Evolutionary conservation across 2,797 vertebrate genomes (phyloP).

Genomic region (Anomalospiza imberbis): DNA sequence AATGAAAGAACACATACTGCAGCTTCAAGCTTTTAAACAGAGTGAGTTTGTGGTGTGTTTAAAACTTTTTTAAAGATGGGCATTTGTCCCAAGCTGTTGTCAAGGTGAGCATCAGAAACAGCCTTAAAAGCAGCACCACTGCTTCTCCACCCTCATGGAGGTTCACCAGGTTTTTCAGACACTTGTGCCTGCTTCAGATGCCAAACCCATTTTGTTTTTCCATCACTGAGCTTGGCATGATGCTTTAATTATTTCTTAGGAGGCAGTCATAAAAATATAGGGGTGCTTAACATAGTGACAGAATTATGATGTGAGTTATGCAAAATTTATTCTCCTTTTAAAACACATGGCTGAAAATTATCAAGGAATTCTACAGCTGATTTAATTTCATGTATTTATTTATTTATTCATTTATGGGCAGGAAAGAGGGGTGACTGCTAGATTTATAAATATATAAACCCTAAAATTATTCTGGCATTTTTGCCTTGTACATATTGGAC

Average conservation of each 20-base stretch:
- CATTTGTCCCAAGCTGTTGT: not conserved
- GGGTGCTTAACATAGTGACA: not conserved
- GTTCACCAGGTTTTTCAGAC: not conserved
- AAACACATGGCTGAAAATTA: not conserved
- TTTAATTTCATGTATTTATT: not conserved
- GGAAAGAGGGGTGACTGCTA: not conserved
- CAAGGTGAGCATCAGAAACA: not conserved
- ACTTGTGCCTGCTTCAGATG: conserved; percentile 35
- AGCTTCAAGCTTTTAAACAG: not conserved
- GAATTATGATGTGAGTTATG: not conserved
- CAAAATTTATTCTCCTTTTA: not conserved
- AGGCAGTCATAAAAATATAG: not conserved
- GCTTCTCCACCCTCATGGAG: not conserved
- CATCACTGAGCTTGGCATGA: not conserved
- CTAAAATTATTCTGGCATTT: not conserved
- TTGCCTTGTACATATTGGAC: not conserved
- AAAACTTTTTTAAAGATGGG: not conserved
- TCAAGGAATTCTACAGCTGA: not conserved
- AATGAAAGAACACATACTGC: not conserved
- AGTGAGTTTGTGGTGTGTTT: not conserved
- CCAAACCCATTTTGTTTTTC: conserved; percentile 52
- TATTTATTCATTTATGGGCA: not conserved
- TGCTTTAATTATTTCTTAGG: not conserved
- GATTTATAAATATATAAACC: not conserved
- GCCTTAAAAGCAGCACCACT: not conserved